Base-by-base conservation (phyloP, 2,797 vertebrate genomes). In the Epinephelus awoara region DNA sequence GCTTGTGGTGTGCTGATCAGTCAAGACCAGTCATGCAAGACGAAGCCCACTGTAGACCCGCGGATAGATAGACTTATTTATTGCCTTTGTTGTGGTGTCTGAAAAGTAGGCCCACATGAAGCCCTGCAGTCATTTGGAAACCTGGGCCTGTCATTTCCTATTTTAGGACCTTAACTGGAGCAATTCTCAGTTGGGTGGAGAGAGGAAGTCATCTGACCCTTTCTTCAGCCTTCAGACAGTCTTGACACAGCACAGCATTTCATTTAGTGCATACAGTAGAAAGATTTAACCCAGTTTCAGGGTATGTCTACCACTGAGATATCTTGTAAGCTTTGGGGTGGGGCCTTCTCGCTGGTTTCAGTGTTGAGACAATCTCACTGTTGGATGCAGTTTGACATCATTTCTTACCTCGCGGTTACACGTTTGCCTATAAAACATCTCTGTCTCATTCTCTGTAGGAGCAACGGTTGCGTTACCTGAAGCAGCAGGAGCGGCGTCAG, bases 401-500 rank as follows among this genome's bases (percentile, higher is more conserved):
- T 47, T 19, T 27, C 25, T n/a, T 19, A 18, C 51, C 14, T 59
- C 29, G 2, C 25, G 8, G 54, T 77, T 57, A 25, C 38, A 19
- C 11, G 9, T 59, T 52, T 18, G 12, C 34, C 5, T 11, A 19
- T 63, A 12, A 49, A 58, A 52, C 6, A 1, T 59, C 14, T 55
- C 18, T 51, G 19, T 63, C 42, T 57, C 44, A 0, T 19, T 67
- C 4, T 62, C 8, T 78, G n/a, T 72, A 96, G 95, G 95, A 96
- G 88, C 96, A 96, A 25, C 94, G 95, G 4, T 84, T 96, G 89
- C 94, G 95, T 15, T 96, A 98, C 78, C 95, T 99, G 85, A 99
- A 99, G 93, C 98, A 99, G 86, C 98, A 99, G 91, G 98, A 99
- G 82, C 96, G 96, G 9, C 96, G 96, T 19, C 98, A 99, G 93